Percentiles rank a stretch among this genome's conserved stretches.
Evolutionary conservation across 2,888 invertebrate species (phyloP).

Genomic region (Oxytorus armatus): DNA sequence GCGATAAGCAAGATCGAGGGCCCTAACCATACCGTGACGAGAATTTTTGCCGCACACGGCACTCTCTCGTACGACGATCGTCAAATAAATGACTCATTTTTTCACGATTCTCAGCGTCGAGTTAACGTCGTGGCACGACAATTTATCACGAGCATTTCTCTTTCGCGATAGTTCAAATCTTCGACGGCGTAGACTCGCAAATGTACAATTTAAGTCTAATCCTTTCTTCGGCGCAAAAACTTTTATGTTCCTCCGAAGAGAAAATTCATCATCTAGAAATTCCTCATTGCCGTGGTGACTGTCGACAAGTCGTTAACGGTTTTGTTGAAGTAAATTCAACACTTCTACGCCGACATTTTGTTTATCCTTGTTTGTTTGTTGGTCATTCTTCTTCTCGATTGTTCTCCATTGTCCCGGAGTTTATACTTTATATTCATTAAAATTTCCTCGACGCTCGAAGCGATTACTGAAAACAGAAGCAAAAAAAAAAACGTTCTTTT

Average conservation of each 20-base stretch:
- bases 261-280: constrained; percentile 15
- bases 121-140: constrained; percentile 1
- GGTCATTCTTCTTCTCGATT: constrained; percentile 36
- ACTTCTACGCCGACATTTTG: constrained; percentile 1
- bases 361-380: constrained; percentile 10
- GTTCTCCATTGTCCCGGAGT: constrained; percentile 47
- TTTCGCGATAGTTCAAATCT: background rate
- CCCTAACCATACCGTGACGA: constrained; percentile 13
- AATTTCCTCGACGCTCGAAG: background rate
- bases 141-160: background rate
- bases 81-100: constrained; percentile 31
- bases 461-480: background rate
- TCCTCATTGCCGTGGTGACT: background rate
- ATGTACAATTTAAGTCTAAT: no score
- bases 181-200: no score
- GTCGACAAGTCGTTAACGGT: background rate
- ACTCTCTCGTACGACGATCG: constrained; percentile 28
- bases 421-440: constrained; percentile 4
- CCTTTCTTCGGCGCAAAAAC: no score
- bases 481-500: constrained; percentile 7
- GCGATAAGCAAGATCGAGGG: constrained; percentile 41
- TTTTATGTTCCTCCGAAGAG: constrained; percentile 1
- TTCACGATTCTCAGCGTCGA: constrained; percentile 27
- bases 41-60: constrained; percentile 61
- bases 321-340: constrained; percentile 3